Evolutionary conservation across 1,140 invertebrate species (phyloP).

Genomic region (Zelostemma sp.): DNA sequence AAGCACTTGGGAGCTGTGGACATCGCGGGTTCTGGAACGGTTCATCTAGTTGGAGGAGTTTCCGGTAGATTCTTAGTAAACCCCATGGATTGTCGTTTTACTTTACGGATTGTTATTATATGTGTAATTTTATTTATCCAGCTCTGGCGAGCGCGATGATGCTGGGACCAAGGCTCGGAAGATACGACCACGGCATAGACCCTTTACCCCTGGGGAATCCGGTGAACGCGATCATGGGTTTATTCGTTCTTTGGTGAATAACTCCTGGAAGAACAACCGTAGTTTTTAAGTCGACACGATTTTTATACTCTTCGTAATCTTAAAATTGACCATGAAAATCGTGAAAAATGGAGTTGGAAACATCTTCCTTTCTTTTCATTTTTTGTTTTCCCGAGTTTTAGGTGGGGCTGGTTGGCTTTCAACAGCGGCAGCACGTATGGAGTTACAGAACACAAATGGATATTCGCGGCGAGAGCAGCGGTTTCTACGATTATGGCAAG

Average conservation of each 20-base stretch:
- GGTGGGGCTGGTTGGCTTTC: conserved; percentile 94
- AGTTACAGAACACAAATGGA: conserved; percentile 82
- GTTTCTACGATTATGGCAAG: conserved; percentile 91
- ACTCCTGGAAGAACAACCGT: too few relatives aligned
- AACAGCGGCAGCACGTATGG: conserved; percentile 92
- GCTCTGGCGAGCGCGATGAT: conserved; percentile 91
- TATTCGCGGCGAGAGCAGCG: conserved; percentile 89
- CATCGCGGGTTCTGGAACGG: conserved; percentile 91
- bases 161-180: conserved; percentile 88
- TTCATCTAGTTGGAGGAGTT: conserved; percentile 86
- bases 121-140: conserved; percentile 25
- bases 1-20: conserved; percentile 86
- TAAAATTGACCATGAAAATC: too few relatives aligned
- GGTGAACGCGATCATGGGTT: conserved; percentile 91
- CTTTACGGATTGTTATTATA: not conserved
- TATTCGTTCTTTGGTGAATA: conserved; percentile 88
- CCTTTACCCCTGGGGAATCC: conserved; percentile 88
- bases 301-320: too few relatives aligned
- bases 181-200: conserved; percentile 83
- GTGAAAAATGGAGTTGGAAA: too few relatives aligned
- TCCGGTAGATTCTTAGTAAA: conserved; percentile 49
- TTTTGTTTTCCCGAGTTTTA: conserved; percentile 20
- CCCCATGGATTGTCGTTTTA: not conserved
- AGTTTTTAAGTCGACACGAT: too few relatives aligned
- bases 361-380: too few relatives aligned